Evolutionary conservation across 1,140 invertebrate genomes (phyloP).

Genomic region (Gonioctena quinquepunctata): DNA sequence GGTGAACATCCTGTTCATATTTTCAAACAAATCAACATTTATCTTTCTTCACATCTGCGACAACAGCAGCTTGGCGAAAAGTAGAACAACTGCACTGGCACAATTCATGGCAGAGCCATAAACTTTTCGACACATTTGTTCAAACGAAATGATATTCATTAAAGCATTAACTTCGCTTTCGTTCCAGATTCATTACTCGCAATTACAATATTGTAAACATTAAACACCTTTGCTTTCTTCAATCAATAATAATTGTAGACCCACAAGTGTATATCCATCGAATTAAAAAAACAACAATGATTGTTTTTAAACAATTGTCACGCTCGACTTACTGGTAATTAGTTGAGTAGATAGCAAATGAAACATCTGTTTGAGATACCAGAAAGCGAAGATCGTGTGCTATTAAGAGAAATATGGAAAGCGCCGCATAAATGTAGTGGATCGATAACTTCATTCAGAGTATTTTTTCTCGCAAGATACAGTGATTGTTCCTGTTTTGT

Average conservation of each 20-base stretch:
- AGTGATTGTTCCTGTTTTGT: no score
- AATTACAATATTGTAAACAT: background rate
- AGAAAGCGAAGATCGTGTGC: background rate
- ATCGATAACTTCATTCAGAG: no score
- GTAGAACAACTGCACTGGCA: background rate
- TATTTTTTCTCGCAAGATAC: no score
- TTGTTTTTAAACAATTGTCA: background rate
- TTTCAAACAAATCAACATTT: no score
- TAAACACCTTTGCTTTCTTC: background rate
- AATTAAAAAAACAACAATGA: background rate
- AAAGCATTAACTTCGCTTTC: background rate
- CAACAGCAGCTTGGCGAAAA: no score
- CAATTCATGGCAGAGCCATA: background rate
- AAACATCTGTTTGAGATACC: background rate
- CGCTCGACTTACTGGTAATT: background rate
- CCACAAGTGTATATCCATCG: background rate
- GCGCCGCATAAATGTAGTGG: no score
- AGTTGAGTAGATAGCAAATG: background rate
- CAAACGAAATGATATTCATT: background rate
- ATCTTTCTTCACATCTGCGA: no score
- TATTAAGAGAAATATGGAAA: no score
- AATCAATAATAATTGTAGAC: background rate
- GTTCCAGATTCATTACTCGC: background rate
- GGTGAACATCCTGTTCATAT: no score
- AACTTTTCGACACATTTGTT: background rate